A percentile compares a stretch with the other conserved stretches of the same genome.
Conservation (phyloP, 2,888 invertebrate genomes). For the Dorcus parallelipipedus region DNA sequence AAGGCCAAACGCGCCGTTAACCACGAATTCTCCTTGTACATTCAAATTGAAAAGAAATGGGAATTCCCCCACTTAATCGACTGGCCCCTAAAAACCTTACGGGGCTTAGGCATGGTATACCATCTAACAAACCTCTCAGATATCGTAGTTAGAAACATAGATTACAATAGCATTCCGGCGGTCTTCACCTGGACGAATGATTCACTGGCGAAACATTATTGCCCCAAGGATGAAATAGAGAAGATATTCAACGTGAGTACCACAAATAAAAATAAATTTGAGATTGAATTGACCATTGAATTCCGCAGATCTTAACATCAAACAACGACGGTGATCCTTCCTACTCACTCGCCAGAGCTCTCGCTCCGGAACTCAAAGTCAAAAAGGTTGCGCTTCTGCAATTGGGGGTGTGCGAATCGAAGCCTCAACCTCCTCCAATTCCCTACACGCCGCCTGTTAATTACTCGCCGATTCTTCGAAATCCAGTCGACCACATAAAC, state of each 20-base stretch:
- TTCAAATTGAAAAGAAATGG: conserved; percentile 59
- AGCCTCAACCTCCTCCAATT: conserved; percentile 53
- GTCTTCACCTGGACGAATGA: conserved; percentile 85
- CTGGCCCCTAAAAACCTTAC: conserved; percentile 72
- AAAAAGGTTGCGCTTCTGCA: conserved; percentile 64
- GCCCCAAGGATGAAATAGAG: conserved; percentile 73
- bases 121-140: conserved; percentile 58
- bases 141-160: conserved; percentile 67
- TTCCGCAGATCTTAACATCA: conserved; percentile 50
- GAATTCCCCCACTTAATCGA: conserved; percentile 67
- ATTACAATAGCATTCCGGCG: conserved; percentile 58
- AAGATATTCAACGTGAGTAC: conserved; percentile 61
- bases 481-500: conserved; percentile 80
- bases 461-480: conserved; percentile 73
- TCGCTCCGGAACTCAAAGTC: conserved; percentile 65
- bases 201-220: conserved; percentile 72
- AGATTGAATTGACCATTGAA: background rate
- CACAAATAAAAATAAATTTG: background rate
- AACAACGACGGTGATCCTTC: conserved; percentile 60
- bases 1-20: conserved; percentile 74
- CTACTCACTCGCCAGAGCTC: conserved; percentile 55
- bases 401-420: conserved; percentile 64
- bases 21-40: conserved; percentile 73
- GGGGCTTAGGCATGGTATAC: conserved; percentile 57
- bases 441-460: conserved; percentile 54